A percentile compares a stretch with the other conserved stretches of the same genome.
Conservation (phyloP, 2,797 vertebrate genomes). For the Remorina albescens region DNA sequence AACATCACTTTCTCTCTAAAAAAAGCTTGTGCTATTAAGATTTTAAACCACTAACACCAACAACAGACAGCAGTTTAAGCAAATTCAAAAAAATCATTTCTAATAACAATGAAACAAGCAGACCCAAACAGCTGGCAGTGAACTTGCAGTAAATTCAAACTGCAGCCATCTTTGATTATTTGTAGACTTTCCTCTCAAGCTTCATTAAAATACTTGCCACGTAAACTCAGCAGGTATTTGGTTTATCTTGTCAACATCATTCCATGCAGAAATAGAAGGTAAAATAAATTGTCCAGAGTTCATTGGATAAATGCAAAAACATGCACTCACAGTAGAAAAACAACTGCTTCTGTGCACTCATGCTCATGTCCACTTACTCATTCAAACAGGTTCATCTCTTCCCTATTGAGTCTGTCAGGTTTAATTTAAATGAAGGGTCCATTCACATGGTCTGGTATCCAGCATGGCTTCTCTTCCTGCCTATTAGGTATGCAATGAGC, state of each 20-base stretch:
- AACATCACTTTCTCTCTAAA: background rate
- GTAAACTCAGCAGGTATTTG: constrained; percentile 40
- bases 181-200: constrained; percentile 15
- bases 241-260: constrained; percentile 31
- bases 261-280: constrained; percentile 38
- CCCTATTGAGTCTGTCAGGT: constrained; percentile 33
- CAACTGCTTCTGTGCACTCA: constrained; percentile 34
- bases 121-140: constrained; percentile 10
- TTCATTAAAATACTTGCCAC: constrained; percentile 24
- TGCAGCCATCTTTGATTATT: constrained; percentile 8
- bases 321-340: constrained; percentile 45
- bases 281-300: constrained; percentile 39
- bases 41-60: constrained; percentile 32
- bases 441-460: constrained; percentile 98
- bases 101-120: constrained; percentile 28
- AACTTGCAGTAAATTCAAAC: constrained; percentile 30
- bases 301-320: constrained; percentile 38
- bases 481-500: constrained; percentile 96
- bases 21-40: constrained; percentile 4
- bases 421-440: constrained; percentile 19
- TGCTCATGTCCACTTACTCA: constrained; percentile 11
- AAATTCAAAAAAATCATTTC: constrained; percentile 33
- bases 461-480: constrained; percentile 96
- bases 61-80: constrained; percentile 34
- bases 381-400: constrained; percentile 21